Base-by-base conservation (phyloP, 2,113 vertebrate species). In the Leuciscus idus region DNA sequence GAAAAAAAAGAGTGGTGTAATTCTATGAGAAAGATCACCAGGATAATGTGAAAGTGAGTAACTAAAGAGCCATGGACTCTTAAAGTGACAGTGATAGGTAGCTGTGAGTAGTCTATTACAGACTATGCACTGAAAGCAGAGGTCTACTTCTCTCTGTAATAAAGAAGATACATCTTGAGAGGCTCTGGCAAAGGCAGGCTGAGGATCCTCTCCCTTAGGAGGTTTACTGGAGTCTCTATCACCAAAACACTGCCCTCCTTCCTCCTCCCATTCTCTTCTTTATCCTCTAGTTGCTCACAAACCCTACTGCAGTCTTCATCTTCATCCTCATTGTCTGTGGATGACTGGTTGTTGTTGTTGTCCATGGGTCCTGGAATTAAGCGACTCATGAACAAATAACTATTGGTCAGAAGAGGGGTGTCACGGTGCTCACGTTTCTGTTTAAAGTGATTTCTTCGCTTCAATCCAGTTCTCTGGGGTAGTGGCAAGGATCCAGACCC, bases 111-210 rank as follows among this genome's bases (percentile, higher is more conserved):
- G 76, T 84, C 39, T 57, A 28, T 78, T 17, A 30, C 12, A 75
- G 26, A 83, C 61, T 77, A 59, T 48, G 59, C 43, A 23, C n/a
- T 46, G 33, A 23, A 79, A 68, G 12, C 6, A 62, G 17, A 50
- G 43, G 12, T 55, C 78, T 91, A 97, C 88, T 97, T 97, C 81
- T 97, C 96, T 89, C 97, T 94, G 91, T 97, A 97, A 92, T 97
- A 97, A 70, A 97, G 95, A 91, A 97, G 92, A 90, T 97, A 97
- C 91, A 94, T 95, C 87, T 97, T 97, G 88, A 97, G 94, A 9
- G 97, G 96, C 12, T 97, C 96, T 0, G 97, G 97, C 84, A 97
- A 90, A 21, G 96, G 97, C 80, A 97, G 93, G 68, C 93, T 91
- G 70, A 97, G 92, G 79, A 97, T 95, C 80, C 93, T 96, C 89